These are phyloP conservation scores for Drosophila pallidifrons DNA, from an alignment of 1,140 invertebrate genomes.

Conservation along the genomic window DNA sequence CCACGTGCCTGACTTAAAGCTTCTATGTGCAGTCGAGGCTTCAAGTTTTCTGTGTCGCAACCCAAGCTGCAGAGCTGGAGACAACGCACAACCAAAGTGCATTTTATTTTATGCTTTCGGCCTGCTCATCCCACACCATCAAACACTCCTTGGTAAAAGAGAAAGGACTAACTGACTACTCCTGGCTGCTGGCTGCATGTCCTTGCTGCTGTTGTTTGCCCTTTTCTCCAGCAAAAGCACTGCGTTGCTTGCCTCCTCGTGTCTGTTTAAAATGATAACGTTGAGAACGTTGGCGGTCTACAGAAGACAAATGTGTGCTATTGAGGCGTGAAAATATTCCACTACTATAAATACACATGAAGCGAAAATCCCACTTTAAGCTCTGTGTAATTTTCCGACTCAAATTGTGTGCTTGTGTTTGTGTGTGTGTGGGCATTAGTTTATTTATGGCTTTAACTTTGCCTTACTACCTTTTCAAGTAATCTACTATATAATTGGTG, in stretches of 20 bases:
- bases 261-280: constrained; percentile 81
- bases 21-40: constrained; percentile 32
- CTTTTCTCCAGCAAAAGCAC: constrained; percentile 12
- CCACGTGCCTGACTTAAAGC: constrained; percentile 59
- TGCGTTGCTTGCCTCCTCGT: constrained; percentile 29
- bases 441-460: constrained; percentile 67
- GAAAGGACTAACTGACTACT: no score
- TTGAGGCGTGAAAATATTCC: constrained; percentile 81
- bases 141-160: no score
- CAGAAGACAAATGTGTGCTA: constrained; percentile 78
- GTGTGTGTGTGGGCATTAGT: constrained; percentile 62
- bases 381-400: constrained; percentile 70
- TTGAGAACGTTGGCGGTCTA: constrained; percentile 69
- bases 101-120: constrained; percentile 70
- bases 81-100: constrained; percentile 59
- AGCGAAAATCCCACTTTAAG: constrained; percentile 49
- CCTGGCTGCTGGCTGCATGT: constrained; percentile 35
- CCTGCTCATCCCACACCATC: constrained; percentile 21
- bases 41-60: constrained; percentile 19
- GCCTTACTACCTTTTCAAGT: not conserved
- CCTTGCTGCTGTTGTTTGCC: constrained; percentile 35
- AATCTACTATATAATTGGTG: constrained; percentile 12
- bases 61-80: not conserved
- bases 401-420: constrained; percentile 62
- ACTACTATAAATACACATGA: constrained; percentile 77